phyloP scores from a whole-genome alignment of 2,113 vertebrate species.

The Neodon shergylaensis region DNA sequence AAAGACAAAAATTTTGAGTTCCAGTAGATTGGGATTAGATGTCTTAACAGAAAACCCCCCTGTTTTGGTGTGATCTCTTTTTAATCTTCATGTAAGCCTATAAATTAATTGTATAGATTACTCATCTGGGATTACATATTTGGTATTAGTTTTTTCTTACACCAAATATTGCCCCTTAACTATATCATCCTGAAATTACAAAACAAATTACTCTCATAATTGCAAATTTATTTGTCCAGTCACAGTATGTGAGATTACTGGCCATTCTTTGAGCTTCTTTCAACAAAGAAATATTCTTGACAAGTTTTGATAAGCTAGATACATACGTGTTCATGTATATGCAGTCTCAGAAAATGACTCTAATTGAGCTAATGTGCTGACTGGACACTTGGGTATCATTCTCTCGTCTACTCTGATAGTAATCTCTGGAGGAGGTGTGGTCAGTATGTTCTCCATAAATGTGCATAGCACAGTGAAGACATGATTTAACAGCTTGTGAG shows the following conservation, averaged over 20 bases:
- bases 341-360: background rate
- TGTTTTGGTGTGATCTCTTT: constrained; percentile 16
- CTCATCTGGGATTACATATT: background rate
- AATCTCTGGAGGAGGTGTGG: constrained; percentile 3
- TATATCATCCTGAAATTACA: constrained; percentile 39
- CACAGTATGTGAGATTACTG: background rate
- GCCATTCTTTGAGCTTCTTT: constrained; percentile 47
- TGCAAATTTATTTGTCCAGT: constrained; percentile 28
- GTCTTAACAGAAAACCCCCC: constrained; percentile 7
- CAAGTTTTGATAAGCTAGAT: background rate
- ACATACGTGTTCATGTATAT: background rate
- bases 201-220: constrained; percentile 7
- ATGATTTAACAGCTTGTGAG: background rate
- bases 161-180: constrained; percentile 38
- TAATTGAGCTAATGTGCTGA: constrained; percentile 32
- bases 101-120: background rate
- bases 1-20: constrained; percentile 27
- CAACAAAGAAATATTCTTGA: constrained; percentile 8
- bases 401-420: background rate
- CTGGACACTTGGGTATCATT: background rate
- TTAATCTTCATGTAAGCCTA: background rate
- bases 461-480: background rate
- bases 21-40: background rate
- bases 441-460: constrained; percentile 19
- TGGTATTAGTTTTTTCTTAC: background rate